Evolutionary conservation across 2,797 vertebrate genomes (phyloP).

Genomic region (Pangasius larnaudii): DNA sequence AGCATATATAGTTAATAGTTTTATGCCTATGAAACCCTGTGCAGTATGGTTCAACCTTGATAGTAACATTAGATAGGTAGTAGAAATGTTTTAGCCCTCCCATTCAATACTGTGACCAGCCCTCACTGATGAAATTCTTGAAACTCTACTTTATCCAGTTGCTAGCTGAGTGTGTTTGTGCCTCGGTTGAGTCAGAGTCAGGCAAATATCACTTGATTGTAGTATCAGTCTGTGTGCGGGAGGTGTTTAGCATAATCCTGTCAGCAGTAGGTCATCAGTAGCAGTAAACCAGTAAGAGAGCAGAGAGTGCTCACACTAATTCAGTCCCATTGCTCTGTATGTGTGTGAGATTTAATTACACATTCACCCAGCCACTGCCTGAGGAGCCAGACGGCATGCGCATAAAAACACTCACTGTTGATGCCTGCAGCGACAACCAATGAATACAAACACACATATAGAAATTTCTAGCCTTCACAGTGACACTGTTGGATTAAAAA

Average conservation of each 20-base stretch:
- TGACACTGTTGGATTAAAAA: not conserved
- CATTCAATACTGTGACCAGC: not conserved
- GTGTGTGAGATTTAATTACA: conserved; percentile 55
- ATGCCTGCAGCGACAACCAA: not conserved
- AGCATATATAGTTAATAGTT: not conserved
- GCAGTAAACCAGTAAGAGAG: conserved; percentile 34
- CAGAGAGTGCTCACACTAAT: conserved; percentile 39
- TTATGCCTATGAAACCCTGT: not conserved
- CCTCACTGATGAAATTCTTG: not conserved
- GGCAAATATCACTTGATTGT: conserved; percentile 1
- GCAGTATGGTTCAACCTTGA: not conserved
- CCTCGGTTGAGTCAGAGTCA: not conserved
- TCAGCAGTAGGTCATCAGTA: conserved; percentile 47
- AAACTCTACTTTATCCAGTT: conserved; percentile 18
- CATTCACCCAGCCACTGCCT: conserved; percentile 25
- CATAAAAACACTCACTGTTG: not conserved
- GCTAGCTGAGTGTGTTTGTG: conserved; percentile 5
- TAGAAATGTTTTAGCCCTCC: not conserved
- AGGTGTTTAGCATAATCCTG: conserved; percentile 36
- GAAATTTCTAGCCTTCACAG: not conserved
- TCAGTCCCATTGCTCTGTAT: conserved; percentile 41
- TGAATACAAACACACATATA: not conserved
- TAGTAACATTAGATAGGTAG: not conserved
- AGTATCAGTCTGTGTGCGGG: conserved; percentile 24
- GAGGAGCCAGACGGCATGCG: conserved; percentile 3